Percentiles rank a stretch among this genome's conserved stretches.
Evolutionary conservation across 2,888 invertebrate genomes (phyloP).

Genomic region (Drosophila aldrichi): DNA sequence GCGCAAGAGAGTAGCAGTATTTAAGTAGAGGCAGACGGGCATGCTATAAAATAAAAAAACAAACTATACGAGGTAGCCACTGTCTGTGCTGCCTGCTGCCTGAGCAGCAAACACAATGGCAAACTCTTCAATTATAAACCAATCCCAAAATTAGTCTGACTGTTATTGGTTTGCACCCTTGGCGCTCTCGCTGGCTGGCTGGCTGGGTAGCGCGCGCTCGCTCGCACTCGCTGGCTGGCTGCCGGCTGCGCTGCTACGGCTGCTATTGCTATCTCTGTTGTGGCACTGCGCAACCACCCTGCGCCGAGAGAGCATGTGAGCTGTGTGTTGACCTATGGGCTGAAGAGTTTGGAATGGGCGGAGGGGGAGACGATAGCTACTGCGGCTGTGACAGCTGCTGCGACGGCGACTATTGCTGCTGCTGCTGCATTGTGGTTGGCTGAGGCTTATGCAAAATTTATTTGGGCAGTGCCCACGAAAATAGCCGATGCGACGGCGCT

Average conservation of each 20-base stretch:
- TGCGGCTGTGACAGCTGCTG: constrained; percentile 13
- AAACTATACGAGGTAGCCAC: constrained; percentile 44
- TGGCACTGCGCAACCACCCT: constrained; percentile 51
- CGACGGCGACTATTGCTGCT: constrained; percentile 20
- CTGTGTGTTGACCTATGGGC: constrained; percentile 21
- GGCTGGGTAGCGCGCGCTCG: constrained; percentile 23
- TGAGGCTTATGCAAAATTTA: constrained; percentile 80
- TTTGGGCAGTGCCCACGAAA: constrained; percentile 62
- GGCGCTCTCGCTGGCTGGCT: constrained; percentile 51
- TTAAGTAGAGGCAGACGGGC: neutral
- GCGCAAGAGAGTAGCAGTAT: neutral
- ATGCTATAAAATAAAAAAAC: constrained; percentile 32
- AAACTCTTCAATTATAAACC: constrained; percentile 84
- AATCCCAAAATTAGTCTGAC: constrained; percentile 83
- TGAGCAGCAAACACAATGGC: constrained; percentile 72
- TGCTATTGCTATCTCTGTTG: constrained; percentile 43
- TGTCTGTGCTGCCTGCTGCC: constrained; percentile 10
- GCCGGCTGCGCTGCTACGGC: constrained; percentile 8
- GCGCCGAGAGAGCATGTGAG: constrained; percentile 47
- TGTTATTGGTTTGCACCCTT: constrained; percentile 83
- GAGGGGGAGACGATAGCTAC: constrained; percentile 13
- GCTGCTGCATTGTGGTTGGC: constrained; percentile 82
- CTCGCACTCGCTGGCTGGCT: constrained; percentile 12
- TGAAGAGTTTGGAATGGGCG: constrained; percentile 8
- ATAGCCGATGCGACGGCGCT: constrained; percentile 39